These are phyloP conservation scores for Chunga burmeisteri DNA, from an alignment of 2,113 vertebrate genomes.

Conservation along the genomic window DNA sequence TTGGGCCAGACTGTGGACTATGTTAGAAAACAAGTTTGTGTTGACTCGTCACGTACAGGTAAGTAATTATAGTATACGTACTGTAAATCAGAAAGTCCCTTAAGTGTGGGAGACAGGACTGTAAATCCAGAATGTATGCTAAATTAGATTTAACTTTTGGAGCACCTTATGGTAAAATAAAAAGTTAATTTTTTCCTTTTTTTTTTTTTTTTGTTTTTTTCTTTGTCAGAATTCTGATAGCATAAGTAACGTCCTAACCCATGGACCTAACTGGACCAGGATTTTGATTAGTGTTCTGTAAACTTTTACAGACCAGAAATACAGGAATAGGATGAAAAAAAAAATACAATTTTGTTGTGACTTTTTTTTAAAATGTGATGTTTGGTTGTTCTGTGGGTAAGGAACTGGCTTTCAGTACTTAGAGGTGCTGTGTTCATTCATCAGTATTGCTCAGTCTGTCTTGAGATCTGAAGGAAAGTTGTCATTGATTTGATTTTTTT, in stretches of 20 bases:
- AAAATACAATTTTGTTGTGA: neutral
- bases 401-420: neutral
- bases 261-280: neutral
- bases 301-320: neutral
- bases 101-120: neutral
- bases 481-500: neutral
- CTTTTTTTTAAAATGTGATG: neutral
- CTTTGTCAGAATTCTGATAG: neutral
- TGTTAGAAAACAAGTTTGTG: slow-evolving; percentile 81
- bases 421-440: neutral
- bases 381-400: neutral
- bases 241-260: neutral
- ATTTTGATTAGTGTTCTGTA: neutral
- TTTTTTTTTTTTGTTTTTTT: neutral
- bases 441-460: neutral
- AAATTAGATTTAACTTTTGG: neutral
- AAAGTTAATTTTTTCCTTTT: neutral
- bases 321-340: neutral
- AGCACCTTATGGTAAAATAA: neutral
- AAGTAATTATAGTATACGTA: slow-evolving; percentile 13
- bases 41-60: slow-evolving; percentile 74
- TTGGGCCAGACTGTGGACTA: slow-evolving; percentile 88
- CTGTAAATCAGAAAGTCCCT: neutral
- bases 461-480: neutral
- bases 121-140: neutral